Conservation (phyloP, 1,140 invertebrate species). For the Rhopalosiphum padi region DNA sequence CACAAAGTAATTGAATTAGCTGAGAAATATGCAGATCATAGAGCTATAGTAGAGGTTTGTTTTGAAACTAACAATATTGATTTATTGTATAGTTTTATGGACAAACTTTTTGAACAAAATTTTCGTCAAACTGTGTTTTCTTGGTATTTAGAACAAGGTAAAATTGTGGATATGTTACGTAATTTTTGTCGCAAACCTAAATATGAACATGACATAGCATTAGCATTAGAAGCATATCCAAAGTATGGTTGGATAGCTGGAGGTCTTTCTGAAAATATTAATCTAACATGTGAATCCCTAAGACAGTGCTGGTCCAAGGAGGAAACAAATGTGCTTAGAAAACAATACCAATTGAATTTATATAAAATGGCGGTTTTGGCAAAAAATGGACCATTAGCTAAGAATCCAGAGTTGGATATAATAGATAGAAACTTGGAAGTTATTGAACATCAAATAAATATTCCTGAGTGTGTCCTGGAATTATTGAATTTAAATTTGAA, state of each 20-base stretch:
- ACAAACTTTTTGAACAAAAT: constrained; percentile 44
- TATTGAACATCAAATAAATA: constrained; percentile 46
- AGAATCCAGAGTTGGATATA: background rate
- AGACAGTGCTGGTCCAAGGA: constrained; percentile 39
- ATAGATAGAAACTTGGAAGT: constrained; percentile 26
- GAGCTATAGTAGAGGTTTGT: constrained; percentile 47
- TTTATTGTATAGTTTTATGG: constrained; percentile 52
- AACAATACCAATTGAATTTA: constrained; percentile 34
- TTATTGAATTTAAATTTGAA: background rate
- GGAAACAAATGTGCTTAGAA: constrained; percentile 37
- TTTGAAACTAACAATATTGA: constrained; percentile 47
- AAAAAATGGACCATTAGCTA: constrained; percentile 30
- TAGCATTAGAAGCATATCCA: constrained; percentile 48
- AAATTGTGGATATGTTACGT: constrained; percentile 41
- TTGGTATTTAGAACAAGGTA: constrained; percentile 51
- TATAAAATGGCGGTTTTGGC: constrained; percentile 38
- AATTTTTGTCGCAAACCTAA: constrained; percentile 53
- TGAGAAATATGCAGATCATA: constrained; percentile 49
- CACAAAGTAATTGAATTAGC: constrained; percentile 53
- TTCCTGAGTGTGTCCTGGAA: constrained; percentile 32
- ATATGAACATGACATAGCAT: constrained; percentile 42
- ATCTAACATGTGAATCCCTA: constrained; percentile 35
- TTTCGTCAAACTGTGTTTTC: constrained; percentile 50
- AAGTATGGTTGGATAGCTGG: constrained; percentile 56
- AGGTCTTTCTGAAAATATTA: constrained; percentile 33